These are phyloP conservation scores for Physeter macrocephalus DNA, from an alignment of 2,113 vertebrate species.

Conservation along the genomic window DNA sequence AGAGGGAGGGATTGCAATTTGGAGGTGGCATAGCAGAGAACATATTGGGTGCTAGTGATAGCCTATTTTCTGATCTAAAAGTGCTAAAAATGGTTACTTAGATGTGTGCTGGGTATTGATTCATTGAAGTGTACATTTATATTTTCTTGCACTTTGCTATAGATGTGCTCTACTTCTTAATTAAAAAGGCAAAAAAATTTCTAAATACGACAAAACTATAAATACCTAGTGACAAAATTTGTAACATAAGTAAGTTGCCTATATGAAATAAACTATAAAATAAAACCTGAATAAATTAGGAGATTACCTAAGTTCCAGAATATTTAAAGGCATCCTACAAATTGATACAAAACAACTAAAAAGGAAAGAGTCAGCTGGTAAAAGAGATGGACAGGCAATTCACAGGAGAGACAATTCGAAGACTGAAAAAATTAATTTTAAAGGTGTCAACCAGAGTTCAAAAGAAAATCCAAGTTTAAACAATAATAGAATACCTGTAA, in stretches of 20 bases:
- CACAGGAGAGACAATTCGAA: background rate
- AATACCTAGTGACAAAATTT: background rate
- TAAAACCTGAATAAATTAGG: background rate
- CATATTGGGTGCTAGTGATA: background rate
- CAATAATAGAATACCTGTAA: background rate
- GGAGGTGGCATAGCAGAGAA: background rate
- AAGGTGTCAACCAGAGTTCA: background rate
- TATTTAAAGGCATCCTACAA: background rate
- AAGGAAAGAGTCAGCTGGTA: background rate
- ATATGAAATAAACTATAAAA: background rate
- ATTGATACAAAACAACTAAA: background rate
- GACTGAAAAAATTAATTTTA: background rate
- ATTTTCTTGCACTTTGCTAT: background rate
- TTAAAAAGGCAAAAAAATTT: background rate
- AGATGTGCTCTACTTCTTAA: background rate
- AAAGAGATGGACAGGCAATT: background rate
- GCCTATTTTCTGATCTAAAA: background rate
- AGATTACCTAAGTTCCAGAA: background rate
- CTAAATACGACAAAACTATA: background rate
- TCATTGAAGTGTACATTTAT: background rate
- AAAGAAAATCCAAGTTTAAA: background rate
- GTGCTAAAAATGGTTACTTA: background rate
- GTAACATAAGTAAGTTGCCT: background rate
- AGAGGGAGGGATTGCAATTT: background rate
- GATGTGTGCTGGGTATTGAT: background rate